A percentile compares a stretch with the other conserved stretches of the same genome.
Conservation (phyloP, 2,797 vertebrate species). For the Acanthurus lineatus region DNA sequence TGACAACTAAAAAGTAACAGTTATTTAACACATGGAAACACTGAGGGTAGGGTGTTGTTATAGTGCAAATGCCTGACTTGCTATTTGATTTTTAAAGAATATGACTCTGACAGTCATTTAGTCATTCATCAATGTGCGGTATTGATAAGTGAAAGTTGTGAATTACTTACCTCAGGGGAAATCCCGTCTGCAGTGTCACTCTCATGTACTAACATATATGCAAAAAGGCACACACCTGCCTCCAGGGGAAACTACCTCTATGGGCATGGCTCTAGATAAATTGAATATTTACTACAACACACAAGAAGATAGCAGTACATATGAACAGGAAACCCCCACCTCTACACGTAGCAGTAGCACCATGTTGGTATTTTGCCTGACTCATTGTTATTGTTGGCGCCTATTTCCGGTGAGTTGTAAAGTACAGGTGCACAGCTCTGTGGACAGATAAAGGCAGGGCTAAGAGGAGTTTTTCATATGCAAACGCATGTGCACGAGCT, state of each 20-base stretch:
- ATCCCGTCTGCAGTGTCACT: slow-evolving; percentile 36
- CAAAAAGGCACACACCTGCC: slow-evolving; percentile 61
- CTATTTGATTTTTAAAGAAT: slow-evolving; percentile 5
- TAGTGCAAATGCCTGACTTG: slow-evolving; percentile 23
- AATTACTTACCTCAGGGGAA: slow-evolving; percentile 50
- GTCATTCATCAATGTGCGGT: slow-evolving; percentile 37
- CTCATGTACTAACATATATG: slow-evolving; percentile 27
- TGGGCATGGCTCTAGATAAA: slow-evolving; percentile 29
- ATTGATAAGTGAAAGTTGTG: slow-evolving; percentile 63
- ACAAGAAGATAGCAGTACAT: slow-evolving; percentile 31
- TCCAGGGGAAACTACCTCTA: slow-evolving; percentile 64
- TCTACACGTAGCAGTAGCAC: background rate
- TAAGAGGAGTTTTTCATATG: slow-evolving; percentile 55
- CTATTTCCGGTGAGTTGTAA: slow-evolving; percentile 61
- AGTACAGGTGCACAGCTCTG: slow-evolving; percentile 66
- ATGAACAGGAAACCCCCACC: slow-evolving; percentile 35
- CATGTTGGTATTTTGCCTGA: slow-evolving; percentile 53
- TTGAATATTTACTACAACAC: slow-evolving; percentile 45
- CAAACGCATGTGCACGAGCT: slow-evolving; percentile 28
- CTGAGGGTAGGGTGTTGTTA: slow-evolving; percentile 1
- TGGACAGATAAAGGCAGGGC: slow-evolving; percentile 47
- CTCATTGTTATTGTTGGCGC: slow-evolving; percentile 26
- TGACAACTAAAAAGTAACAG: background rate
- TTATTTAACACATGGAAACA: slow-evolving; percentile 6
- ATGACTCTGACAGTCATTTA: slow-evolving; percentile 21